Evolutionary conservation across 2,888 invertebrate genomes (phyloP).

Genomic region (Eupsilia transversa): DNA sequence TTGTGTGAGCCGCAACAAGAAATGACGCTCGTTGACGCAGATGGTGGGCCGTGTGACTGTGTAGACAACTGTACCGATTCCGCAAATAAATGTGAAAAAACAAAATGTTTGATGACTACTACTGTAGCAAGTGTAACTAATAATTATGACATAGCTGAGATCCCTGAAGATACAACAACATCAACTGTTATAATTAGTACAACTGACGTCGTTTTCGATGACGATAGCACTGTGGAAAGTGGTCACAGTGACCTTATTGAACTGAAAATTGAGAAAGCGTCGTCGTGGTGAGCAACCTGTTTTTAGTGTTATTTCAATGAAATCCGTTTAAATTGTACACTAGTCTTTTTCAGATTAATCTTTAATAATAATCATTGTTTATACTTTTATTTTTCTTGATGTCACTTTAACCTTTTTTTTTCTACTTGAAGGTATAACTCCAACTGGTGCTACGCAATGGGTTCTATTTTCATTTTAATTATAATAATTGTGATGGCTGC

Average conservation of each 20-base stretch:
- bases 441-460: slow-evolving; percentile 45
- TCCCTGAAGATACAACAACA: not conserved
- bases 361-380: not conserved
- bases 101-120: slow-evolving; percentile 48
- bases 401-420: not conserved
- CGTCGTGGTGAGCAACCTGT: slow-evolving; percentile 31
- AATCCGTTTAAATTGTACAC: not conserved
- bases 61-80: slow-evolving; percentile 41
- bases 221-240: not conserved
- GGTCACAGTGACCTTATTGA: slow-evolving; percentile 11
- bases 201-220: not conserved
- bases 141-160: not conserved
- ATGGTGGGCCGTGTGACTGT: slow-evolving; percentile 59
- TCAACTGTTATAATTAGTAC: slow-evolving; percentile 1
- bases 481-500: slow-evolving; percentile 24
- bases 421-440: slow-evolving; percentile 33
- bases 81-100: slow-evolving; percentile 52
- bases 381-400: not conserved
- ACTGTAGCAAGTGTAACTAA: slow-evolving; percentile 15
- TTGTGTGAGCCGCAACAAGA: slow-evolving; percentile 53
- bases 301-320: not conserved
- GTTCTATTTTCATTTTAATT: slow-evolving; percentile 18
- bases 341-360: not conserved
- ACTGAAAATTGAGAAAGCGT: slow-evolving; percentile 28
- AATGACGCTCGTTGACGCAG: slow-evolving; percentile 23